Base-by-base conservation (phyloP, 2,113 vertebrate genomes). In the Promerops cafer region DNA sequence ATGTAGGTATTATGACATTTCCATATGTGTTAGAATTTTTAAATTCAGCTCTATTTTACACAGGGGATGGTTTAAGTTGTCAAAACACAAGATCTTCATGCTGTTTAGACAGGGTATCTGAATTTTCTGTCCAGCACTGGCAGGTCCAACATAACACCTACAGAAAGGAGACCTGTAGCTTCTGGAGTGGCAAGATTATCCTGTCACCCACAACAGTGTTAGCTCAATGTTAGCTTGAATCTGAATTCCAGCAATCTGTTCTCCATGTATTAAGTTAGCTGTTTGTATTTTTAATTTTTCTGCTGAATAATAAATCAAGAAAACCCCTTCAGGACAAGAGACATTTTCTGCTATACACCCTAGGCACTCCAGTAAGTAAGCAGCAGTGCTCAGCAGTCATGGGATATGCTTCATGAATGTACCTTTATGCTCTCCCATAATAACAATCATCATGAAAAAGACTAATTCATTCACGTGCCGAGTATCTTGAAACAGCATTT, bases 1-100 rank as follows among this genome's bases (percentile, higher is more conserved):
- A 42, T 56, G 6, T 2, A 13, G 70, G 16, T 7, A 37, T 11
- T 44, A 11, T 6, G 31, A 35, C 0, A 1, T 40, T 82, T 63
- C 28, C 20, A 19, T 8, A 26, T 4, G 8, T 2, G 1, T 22
- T 24, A 28, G 21, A 68, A 35, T 31, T 83, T 60, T 71, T 7
- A 7, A 79, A 52, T 65, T 45, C 33, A 79, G 24, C 13, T 52
- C n/a, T 63, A 2, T 63, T 68, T 40, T 4, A 56, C 14, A 31
- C 5, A 44, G 8, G 50, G 19, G 16, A 56, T 39, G 7, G 49
- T 60, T 68, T 35, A 27, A 40, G 21, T 20, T 76, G 21, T n/a
- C 27, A 56, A 56, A 83, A 40, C 2, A 12, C 14, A 77, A 74
- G 12, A 7, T 61, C 45, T 39, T 57, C 21, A 15, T 70, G 24